phyloP scores from a whole-genome alignment of 2,113 vertebrate genomes.

The Hydrochoerus hydrochaeris region DNA sequence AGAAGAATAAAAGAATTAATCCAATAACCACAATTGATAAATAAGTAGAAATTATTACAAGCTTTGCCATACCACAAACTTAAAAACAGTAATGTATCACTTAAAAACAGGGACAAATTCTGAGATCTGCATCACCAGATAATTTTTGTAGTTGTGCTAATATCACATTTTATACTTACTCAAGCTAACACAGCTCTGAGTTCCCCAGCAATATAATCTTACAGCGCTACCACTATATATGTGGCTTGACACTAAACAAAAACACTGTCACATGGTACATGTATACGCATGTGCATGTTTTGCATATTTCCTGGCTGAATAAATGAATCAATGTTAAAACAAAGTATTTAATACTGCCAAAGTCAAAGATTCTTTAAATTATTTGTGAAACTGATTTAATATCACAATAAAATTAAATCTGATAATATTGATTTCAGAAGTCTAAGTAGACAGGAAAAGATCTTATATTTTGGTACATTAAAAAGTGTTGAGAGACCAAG shows the following conservation, averaged over 20 bases:
- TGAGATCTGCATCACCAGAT: neutral
- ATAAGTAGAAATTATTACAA: neutral
- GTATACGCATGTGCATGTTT: too few species aligned
- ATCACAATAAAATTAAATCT: neutral
- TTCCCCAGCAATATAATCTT: neutral
- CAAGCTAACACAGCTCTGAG: neutral
- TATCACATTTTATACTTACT: neutral
- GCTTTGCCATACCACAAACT: neutral
- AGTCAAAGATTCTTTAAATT: neutral
- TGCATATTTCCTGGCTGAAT: too few species aligned
- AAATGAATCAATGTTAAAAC: neutral
- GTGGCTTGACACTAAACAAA: too few species aligned
- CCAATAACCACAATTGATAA: neutral
- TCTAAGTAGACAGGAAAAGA: neutral
- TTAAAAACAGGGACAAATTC: neutral
- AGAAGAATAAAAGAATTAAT: neutral
- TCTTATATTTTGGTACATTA: slow-evolving; percentile 35
- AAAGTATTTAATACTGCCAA: neutral
- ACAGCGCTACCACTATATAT: neutral
- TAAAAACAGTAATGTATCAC: neutral
- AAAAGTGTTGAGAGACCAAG: slow-evolving; percentile 13
- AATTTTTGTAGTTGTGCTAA: neutral
- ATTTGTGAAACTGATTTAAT: slow-evolving; percentile 21
- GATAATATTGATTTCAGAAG: neutral
- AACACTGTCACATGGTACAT: neutral